Percentiles rank a stretch among this genome's conserved stretches.
phyloP scores from a whole-genome alignment of 1,140 invertebrate genomes.

The Papilio xuthus region DNA sequence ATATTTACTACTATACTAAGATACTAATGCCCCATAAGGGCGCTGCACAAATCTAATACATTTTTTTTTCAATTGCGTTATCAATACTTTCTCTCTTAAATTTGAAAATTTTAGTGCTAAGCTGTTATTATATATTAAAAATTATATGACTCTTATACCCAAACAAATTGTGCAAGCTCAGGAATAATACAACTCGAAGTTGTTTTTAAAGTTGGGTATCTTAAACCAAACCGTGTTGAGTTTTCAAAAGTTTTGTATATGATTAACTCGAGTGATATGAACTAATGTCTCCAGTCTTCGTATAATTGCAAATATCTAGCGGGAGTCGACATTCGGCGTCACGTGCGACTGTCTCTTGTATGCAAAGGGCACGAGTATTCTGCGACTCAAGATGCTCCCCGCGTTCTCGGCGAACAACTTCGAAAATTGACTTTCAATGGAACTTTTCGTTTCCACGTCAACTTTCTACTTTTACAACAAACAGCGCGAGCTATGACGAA shows the following conservation, averaged over 20 bases:
- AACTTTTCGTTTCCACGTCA: conserved; percentile 66
- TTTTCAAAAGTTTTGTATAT: conserved; percentile 4
- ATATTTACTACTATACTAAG: too few relatives aligned
- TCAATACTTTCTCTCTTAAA: too few relatives aligned
- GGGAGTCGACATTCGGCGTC: conserved; percentile 41
- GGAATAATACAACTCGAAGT: not conserved
- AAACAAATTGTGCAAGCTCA: not conserved
- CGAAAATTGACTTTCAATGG: conserved; percentile 77
- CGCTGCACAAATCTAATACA: too few relatives aligned
- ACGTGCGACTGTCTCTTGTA: conserved; percentile 43
- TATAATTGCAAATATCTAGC: conserved; percentile 25
- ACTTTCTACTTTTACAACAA: conserved; percentile 73
- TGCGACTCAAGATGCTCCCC: conserved; percentile 50
- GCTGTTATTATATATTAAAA: too few relatives aligned
- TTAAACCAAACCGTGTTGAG: not conserved
- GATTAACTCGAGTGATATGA: conserved; percentile 6
- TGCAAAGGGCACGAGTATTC: conserved; percentile 44
- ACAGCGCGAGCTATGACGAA: conserved; percentile 51
- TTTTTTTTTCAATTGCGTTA: too few relatives aligned
- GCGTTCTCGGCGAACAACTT: conserved; percentile 65
- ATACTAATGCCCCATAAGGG: too few relatives aligned
- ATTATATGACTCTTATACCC: not conserved
- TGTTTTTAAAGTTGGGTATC: not conserved
- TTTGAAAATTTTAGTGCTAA: too few relatives aligned
- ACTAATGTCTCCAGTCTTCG: conserved; percentile 14